Evolutionary conservation across 1,140 invertebrate genomes (phyloP).

Genomic region (Notospermus geniculatus): DNA sequence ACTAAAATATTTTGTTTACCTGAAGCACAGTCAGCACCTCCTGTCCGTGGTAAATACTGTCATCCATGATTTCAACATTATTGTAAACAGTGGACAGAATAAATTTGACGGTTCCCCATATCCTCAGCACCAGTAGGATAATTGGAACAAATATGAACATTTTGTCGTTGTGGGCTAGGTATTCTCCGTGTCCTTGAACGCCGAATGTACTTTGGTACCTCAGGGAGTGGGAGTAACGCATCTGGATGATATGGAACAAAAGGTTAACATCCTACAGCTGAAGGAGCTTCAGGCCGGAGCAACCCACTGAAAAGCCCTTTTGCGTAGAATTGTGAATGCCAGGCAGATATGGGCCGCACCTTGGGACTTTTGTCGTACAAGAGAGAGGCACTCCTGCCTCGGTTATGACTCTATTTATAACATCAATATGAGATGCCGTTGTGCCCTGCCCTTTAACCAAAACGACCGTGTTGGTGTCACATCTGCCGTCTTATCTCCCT

Average conservation of each 20-base stretch:
- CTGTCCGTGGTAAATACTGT: too few species aligned
- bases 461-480: too few species aligned
- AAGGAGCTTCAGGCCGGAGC: not conserved
- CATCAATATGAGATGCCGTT: too few species aligned
- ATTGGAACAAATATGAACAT: slow-evolving; percentile 9
- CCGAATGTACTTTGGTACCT: not conserved
- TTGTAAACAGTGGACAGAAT: not conserved
- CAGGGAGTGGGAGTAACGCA: not conserved
- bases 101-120: slow-evolving; percentile 2
- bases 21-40: too few species aligned
- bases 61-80: too few species aligned
- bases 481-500: too few species aligned
- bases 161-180: not conserved
- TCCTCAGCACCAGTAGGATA: not conserved
- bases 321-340: not conserved
- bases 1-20: too few species aligned
- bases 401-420: too few species aligned
- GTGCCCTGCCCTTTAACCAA: too few species aligned
- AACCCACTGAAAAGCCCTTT: not conserved
- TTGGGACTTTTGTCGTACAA: too few species aligned
- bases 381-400: too few species aligned
- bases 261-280: not conserved
- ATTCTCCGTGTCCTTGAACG: not conserved
- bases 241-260: not conserved
- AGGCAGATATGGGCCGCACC: not conserved